These are phyloP conservation scores for Tetragnatha montana DNA, from an alignment of 2,888 invertebrate genomes.

Conservation along the genomic window DNA sequence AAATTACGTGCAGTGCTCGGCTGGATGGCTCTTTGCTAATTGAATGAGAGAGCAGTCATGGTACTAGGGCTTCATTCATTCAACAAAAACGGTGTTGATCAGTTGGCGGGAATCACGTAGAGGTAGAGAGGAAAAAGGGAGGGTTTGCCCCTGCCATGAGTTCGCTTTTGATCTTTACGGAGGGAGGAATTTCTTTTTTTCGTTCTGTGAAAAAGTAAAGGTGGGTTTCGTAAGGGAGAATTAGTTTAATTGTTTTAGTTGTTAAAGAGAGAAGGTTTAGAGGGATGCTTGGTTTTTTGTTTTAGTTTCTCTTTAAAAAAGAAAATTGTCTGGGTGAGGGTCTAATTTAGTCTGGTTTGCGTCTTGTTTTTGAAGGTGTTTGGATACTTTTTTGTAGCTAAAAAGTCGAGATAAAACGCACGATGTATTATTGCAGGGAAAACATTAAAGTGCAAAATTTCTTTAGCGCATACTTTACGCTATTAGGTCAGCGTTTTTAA, in stretches of 20 bases:
- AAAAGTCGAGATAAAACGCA: no score
- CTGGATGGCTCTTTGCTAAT: conserved; percentile 12
- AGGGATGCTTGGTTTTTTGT: background rate
- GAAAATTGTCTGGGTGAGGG: no score
- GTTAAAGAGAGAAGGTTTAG: background rate
- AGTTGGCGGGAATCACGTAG: conserved; percentile 6
- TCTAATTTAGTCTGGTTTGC: no score
- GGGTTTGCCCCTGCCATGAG: background rate
- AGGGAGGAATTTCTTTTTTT: background rate
- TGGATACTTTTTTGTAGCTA: no score
- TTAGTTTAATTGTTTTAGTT: background rate
- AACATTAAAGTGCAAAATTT: no score
- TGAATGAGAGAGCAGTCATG: conserved; percentile 11
- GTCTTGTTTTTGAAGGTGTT: no score
- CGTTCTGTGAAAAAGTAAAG: background rate
- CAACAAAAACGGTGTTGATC: conserved; percentile 6
- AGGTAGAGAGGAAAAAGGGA: background rate
- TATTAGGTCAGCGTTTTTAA: no score
- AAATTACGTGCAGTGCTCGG: conserved; percentile 1
- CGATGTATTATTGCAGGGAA: no score
- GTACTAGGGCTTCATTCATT: background rate
- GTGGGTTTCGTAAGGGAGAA: background rate
- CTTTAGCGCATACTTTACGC: no score
- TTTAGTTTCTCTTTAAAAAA: background rate
- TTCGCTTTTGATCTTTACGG: background rate